Conservation (phyloP, 2,113 vertebrate species). For the Coracopsis vasa region DNA sequence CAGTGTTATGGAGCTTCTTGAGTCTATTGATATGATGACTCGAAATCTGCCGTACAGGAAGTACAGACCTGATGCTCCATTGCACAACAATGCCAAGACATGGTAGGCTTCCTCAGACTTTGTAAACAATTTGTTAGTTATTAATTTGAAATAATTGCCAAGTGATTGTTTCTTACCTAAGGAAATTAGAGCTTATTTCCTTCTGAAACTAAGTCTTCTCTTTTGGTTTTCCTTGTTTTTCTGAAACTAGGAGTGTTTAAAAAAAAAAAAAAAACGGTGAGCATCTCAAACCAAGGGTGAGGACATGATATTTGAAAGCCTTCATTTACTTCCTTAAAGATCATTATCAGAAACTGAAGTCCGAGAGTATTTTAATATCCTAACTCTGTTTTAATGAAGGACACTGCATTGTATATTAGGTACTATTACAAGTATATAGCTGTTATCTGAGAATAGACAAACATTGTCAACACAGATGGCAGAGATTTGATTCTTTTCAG, state of each 20-base stretch:
- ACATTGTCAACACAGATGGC: neutral
- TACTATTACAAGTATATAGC: neutral
- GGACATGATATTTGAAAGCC: neutral
- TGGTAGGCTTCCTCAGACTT: constrained; percentile 78
- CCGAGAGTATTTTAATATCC: neutral
- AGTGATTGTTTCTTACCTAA: neutral
- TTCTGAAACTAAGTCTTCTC: neutral
- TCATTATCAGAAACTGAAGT: neutral
- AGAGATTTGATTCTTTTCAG: neutral
- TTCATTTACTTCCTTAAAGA: neutral
- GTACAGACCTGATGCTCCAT: constrained; percentile 82
- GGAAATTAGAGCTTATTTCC: neutral
- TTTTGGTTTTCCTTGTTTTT: neutral
- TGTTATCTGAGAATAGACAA: neutral
- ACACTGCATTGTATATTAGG: neutral
- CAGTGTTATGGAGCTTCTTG: constrained; percentile 95
- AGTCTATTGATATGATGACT: constrained; percentile 95
- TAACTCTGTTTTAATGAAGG: neutral
- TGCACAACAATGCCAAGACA: constrained; percentile 78
- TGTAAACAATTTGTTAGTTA: neutral
- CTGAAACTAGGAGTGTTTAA: neutral
- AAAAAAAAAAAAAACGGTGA: neutral
- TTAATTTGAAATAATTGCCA: neutral
- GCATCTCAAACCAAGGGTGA: neutral
- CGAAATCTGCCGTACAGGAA: constrained; percentile 96